Evolutionary conservation across 2,888 invertebrate genomes (phyloP).

Genomic region (Sphaerophoria taeniata): DNA sequence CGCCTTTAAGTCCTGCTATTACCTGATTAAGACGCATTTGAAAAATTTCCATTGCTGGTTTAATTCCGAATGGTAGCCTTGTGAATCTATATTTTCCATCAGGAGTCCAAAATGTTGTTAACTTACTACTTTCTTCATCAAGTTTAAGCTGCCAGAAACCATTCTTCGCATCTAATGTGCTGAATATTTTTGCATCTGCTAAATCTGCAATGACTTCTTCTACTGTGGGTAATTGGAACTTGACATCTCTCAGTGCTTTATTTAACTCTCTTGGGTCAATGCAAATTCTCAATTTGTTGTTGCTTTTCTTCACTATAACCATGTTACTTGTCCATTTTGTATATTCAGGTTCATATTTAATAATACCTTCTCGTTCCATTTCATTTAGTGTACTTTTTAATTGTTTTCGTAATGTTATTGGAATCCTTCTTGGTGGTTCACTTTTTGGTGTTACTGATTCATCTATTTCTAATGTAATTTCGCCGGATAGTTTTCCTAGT

Average conservation of each 20-base stretch:
- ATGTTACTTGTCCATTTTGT: not conserved
- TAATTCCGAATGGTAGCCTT: conserved; percentile 64
- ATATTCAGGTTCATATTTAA: not conserved
- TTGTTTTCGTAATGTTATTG: not conserved
- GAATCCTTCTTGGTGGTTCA: not conserved
- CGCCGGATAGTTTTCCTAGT: not conserved
- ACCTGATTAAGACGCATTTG: conserved; percentile 61
- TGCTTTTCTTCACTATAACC: not conserved
- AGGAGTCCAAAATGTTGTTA: conserved; percentile 47
- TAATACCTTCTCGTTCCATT: not conserved
- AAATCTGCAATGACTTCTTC: too few relatives aligned
- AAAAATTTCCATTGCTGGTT: conserved; percentile 68
- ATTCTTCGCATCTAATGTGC: too few relatives aligned
- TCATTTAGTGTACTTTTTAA: not conserved
- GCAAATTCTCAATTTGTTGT: not conserved
- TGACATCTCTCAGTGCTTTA: too few relatives aligned
- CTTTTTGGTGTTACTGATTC: not conserved
- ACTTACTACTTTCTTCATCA: conserved; percentile 7
- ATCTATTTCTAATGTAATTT: not conserved
- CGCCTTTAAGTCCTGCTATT: conserved; percentile 46
- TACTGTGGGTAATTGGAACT: too few relatives aligned
- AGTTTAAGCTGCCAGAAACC: too few relatives aligned
- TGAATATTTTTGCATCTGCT: too few relatives aligned
- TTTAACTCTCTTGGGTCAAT: not conserved
- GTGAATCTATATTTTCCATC: conserved; percentile 36